phyloP scores from a whole-genome alignment of 2,797 vertebrate genomes.

The Microctenopoma lineatum region DNA sequence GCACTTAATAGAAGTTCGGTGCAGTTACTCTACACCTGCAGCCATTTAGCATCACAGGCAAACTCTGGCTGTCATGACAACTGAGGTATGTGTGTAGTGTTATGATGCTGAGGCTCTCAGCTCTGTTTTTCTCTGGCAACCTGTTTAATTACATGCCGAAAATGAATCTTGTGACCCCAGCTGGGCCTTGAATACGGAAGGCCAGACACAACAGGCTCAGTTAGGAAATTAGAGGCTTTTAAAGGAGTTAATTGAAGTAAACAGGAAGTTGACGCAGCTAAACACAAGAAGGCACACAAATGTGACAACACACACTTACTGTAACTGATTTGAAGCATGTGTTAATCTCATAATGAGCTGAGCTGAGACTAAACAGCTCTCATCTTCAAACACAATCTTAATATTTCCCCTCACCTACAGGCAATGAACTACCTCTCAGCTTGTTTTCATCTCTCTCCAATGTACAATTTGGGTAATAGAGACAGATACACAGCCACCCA shows the following conservation, averaged over 20 bases:
- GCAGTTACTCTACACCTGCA: conserved; percentile 68
- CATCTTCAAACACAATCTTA: conserved; percentile 36
- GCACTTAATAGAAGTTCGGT: conserved; percentile 18
- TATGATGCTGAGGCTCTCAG: conserved; percentile 30
- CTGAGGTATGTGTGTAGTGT: conserved; percentile 62
- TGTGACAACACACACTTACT: conserved; percentile 14
- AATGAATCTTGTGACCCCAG: conserved; percentile 56
- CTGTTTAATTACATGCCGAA: conserved; percentile 49
- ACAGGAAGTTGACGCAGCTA: not conserved
- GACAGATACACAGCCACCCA: conserved; percentile 42
- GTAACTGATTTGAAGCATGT: conserved; percentile 10
- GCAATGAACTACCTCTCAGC: conserved; percentile 37
- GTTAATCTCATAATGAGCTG: conserved; percentile 29
- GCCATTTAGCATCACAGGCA: conserved; percentile 47
- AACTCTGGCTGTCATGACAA: conserved; percentile 70
- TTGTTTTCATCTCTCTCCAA: conserved; percentile 23
- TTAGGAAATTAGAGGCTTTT: conserved; percentile 47
- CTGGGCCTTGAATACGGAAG: conserved; percentile 13
- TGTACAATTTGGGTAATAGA: conserved; percentile 28
- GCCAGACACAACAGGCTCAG: conserved; percentile 26
- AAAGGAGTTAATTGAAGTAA: conserved; percentile 42
- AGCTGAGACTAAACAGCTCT: conserved; percentile 39
- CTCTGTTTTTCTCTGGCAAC: conserved; percentile 43
- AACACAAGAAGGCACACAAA: conserved; percentile 23
- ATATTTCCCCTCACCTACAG: conserved; percentile 32